Base-by-base conservation (phyloP, 1,140 invertebrate species). In the Drosophila bocki region DNA sequence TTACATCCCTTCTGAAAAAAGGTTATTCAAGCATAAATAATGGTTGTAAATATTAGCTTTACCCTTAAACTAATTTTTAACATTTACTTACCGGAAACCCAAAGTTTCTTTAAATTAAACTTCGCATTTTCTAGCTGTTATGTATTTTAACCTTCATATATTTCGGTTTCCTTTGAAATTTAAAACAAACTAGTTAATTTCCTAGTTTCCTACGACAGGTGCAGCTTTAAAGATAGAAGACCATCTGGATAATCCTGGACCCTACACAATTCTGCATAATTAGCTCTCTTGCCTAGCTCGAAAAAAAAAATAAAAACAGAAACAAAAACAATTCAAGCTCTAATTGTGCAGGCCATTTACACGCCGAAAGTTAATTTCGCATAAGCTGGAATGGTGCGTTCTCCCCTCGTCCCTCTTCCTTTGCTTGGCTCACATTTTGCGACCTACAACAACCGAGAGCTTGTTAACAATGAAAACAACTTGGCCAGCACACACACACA, bases 391-490 rank as follows among this genome's bases (percentile, higher is more conserved):
- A 70, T 57, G 64, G 63, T 33, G 42, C 57, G 33, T 33, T 35
- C 60, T 50, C 11, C 13, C 48, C 48, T 15, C 17, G 17, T n/a
- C 37, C 63, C 32, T 11, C 12, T 12, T 15, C 44, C 64, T 41
- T 3, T 0, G 7, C 9, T 63, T 33, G 57, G 42, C 51, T 76
- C 64, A 70, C 64, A 60, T 70, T 78, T 78, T 58, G 57, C 78
- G 85, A 88, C 85, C 85, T 88, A 88, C 81, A 85, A 75, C 85
- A 88, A 88, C 85, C 76, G 70, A 85, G 78, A 85, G 84, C 84
- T 83, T 88, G 84, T 87, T 87, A 87, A 87, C 84, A 87, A 87
- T 88, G 78, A 87, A 87, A 88, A 84, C 85, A 90, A 84, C 85
- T 90, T 88, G 85, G 81, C 85, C 61, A 56, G 44, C 48, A 75